Evolutionary conservation across 2,888 invertebrate species (phyloP).

Genomic region (Mermis nigrescens): DNA sequence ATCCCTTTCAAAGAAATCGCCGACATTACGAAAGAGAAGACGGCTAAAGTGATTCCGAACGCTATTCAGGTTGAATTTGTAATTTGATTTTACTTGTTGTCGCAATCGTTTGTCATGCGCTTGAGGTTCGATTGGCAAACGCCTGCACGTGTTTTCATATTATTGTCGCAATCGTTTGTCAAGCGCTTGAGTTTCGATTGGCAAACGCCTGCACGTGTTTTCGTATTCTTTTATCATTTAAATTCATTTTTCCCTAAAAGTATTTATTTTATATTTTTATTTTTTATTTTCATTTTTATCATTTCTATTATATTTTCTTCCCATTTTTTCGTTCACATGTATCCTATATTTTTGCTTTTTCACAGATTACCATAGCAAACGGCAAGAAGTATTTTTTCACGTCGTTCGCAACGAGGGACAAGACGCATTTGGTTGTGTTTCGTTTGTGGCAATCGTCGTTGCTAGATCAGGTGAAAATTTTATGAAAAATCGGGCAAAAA

Average conservation of each 20-base stretch:
- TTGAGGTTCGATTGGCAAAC: no score
- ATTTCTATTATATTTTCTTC: neutral
- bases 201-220: neutral
- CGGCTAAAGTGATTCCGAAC: slow-evolving; percentile 72
- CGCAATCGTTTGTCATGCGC: no score
- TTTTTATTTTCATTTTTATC: neutral
- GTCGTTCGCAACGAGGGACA: slow-evolving; percentile 78
- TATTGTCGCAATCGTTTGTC: no score
- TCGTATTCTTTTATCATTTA: no score
- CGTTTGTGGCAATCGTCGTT: slow-evolving; percentile 87
- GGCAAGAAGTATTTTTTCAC: slow-evolving; percentile 76
- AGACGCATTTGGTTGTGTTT: slow-evolving; percentile 82
- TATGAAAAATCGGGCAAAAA: no score
- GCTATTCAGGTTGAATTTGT: slow-evolving; percentile 61
- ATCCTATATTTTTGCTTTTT: neutral
- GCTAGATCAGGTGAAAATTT: slow-evolving; percentile 50
- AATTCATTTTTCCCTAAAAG: no score
- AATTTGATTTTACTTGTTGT: no score
- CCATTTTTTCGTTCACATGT: neutral
- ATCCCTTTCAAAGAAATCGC: slow-evolving; percentile 75
- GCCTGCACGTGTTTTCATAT: no score
- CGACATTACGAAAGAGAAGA: slow-evolving; percentile 81
- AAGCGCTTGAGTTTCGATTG: no score
- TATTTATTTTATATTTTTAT: neutral
- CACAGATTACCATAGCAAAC: slow-evolving; percentile 39